Evolutionary conservation across 2,888 invertebrate genomes (phyloP), one percentile per base, ranked within the genome.

Genomic region (Amphimallon solstitiale): DNA sequence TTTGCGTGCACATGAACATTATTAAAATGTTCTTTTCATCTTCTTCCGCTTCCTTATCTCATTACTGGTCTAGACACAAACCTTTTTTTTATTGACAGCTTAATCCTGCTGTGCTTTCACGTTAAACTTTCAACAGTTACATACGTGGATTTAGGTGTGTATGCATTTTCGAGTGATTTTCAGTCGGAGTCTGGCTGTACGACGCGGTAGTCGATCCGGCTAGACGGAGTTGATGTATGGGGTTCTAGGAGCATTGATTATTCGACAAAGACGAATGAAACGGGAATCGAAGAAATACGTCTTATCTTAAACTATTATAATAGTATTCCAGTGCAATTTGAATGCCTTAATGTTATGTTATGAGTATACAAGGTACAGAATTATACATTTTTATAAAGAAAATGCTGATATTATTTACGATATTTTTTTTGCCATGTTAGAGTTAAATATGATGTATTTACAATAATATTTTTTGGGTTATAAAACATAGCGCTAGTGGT

Each of bases 141-240:
- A 10, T 54, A 12, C 7, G 54, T 19, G 37, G 21, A 38, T n/a
- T 54, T 52, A 40, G 51, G 35, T 29, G 19, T 40, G 43, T 54
- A 34, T 12, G 10, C 17, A 49, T 43, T 38, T 54, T 35, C 29
- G 21, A 35, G 52, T 40, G 54, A 54, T 46, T 64, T 56, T 56
- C 43, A 43, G 66, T 63, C 66, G 54, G 64, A 66, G 54, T 61
- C 40, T 29, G 29, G 29, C 43, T 23, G 56, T 17, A 7, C 34
- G 43, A 43, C 43, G 43, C 56, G 29, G 56, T 40, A 61, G 65
- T 66, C 68, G 52, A 48, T 35, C 35, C 63, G 69, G 63, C 69
- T 62, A 71, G 71, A 69, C 71, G 64, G 62, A 68, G 64, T 66
- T 68, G 69, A 69, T 65, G 54, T 65, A 68, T 66, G 56, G 56